These are phyloP conservation scores for Onychomys torridus DNA, from an alignment of 2,797 vertebrate species.

Conservation along the genomic window DNA sequence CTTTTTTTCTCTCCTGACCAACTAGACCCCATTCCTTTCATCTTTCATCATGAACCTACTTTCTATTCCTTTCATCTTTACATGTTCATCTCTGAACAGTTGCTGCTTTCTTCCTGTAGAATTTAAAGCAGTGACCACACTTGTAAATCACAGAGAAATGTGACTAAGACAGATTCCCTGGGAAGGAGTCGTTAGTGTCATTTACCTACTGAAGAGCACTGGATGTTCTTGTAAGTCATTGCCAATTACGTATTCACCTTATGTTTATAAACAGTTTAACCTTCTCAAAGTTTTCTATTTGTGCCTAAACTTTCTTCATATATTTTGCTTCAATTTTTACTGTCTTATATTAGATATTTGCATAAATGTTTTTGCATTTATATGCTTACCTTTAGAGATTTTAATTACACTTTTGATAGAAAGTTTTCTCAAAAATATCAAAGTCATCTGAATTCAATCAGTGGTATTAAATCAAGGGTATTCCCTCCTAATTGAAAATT, in stretches of 20 bases:
- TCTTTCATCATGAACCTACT: slow-evolving; percentile 54
- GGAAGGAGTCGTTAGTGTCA: slow-evolving; percentile 1
- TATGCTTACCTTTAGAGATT: slow-evolving; percentile 23
- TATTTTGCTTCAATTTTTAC: slow-evolving; percentile 38
- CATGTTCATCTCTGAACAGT: slow-evolving; percentile 33
- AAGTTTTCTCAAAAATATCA: slow-evolving; percentile 63
- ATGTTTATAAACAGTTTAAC: slow-evolving; percentile 33
- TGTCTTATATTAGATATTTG: slow-evolving; percentile 39
- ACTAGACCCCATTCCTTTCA: slow-evolving; percentile 53
- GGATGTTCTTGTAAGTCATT: neutral
- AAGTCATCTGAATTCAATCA: slow-evolving; percentile 47
- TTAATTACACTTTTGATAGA: slow-evolving; percentile 56
- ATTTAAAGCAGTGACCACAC: slow-evolving; percentile 43
- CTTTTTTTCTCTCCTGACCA: slow-evolving; percentile 11
- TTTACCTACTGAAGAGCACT: neutral
- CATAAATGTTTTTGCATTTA: slow-evolving; percentile 31
- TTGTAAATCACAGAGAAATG: slow-evolving; percentile 10
- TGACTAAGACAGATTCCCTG: neutral
- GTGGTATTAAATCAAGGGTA: slow-evolving; percentile 44
- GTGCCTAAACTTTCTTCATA: neutral
- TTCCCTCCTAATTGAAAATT: slow-evolving; percentile 52
- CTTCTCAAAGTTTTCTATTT: neutral
- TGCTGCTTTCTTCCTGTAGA: slow-evolving; percentile 34
- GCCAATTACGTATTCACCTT: slow-evolving; percentile 14
- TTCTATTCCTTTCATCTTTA: slow-evolving; percentile 68